Evolutionary conservation across 2,888 invertebrate species (phyloP).

Genomic region (Ectemnius continuus): DNA sequence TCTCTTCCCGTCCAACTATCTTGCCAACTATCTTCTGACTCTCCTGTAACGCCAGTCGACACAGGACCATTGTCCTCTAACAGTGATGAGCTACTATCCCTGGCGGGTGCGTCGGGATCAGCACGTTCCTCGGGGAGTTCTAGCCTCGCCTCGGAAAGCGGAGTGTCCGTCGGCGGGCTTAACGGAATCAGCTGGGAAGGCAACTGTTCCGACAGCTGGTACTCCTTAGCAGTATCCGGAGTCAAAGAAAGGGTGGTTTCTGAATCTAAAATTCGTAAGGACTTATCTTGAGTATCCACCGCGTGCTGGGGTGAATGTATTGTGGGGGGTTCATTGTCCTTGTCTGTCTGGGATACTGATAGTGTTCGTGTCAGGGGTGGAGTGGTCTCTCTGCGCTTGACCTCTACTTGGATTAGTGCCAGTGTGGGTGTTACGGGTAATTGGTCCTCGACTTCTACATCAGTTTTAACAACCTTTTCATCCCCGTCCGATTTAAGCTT

Average conservation of each 20-base stretch:
- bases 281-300: conserved; percentile 46
- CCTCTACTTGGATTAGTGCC: conserved; percentile 42
- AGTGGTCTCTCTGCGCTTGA: conserved; percentile 31
- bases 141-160: conserved; percentile 23
- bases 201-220: conserved; percentile 33
- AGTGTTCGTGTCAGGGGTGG: conserved; percentile 33
- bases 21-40: conserved; percentile 11
- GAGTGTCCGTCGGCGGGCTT: conserved; percentile 16
- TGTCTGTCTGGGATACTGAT: conserved; percentile 48
- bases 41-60: too few relatives aligned
- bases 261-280: conserved; percentile 58
- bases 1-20: conserved; percentile 12
- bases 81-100: too few relatives aligned
- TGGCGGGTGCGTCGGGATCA: too few relatives aligned
- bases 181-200: conserved; percentile 23
- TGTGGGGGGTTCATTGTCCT: conserved; percentile 28
- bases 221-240: conserved; percentile 22
- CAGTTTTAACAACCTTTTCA: conserved; percentile 58
- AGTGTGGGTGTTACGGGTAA: conserved; percentile 38
- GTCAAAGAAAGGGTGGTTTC: conserved; percentile 52
- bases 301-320: conserved; percentile 30
- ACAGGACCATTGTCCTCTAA: too few relatives aligned
- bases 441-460: conserved; percentile 38
- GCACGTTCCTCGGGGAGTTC: too few relatives aligned
- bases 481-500: conserved; percentile 33